phyloP scores from a whole-genome alignment of 2,797 vertebrate species.

The Psittacula echo region DNA sequence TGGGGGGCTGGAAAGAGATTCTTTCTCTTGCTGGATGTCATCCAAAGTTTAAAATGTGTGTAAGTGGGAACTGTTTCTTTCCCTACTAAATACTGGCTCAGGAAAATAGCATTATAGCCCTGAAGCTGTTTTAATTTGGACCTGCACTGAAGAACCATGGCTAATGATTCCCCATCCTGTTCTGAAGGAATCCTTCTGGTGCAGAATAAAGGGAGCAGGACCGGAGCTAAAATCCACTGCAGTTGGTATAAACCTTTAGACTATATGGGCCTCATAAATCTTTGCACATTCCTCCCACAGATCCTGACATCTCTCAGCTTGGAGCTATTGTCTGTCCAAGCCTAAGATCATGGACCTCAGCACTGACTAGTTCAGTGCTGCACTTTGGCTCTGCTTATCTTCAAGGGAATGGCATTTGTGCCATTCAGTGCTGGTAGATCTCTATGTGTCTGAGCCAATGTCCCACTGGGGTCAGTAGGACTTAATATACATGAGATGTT shows the following conservation, averaged over 20 bases:
- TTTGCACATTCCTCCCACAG: rapidly evolving
- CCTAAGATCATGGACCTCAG: not conserved
- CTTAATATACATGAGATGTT: not conserved
- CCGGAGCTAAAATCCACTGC: not conserved
- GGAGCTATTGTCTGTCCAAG: not conserved
- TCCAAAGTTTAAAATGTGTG: slow-evolving; percentile 23
- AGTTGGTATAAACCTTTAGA: not conserved
- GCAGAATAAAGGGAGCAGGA: not conserved
- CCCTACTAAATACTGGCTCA: not conserved
- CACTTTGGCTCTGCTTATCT: not conserved
- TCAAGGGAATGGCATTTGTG: not conserved
- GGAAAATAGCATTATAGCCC: not conserved
- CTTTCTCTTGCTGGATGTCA: not conserved
- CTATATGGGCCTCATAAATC: not conserved
- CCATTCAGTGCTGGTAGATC: not conserved
- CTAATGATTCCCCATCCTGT: not conserved
- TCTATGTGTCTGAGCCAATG: not conserved
- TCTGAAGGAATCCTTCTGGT: not conserved
- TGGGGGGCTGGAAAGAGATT: not conserved
- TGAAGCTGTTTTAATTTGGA: slow-evolving; percentile 24
- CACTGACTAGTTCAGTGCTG: not conserved
- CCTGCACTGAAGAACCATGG: not conserved
- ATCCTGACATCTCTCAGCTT: not conserved
- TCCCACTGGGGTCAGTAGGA: not conserved
- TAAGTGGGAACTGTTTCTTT: not conserved